A percentile compares a stretch with the other conserved stretches of the same genome.
These are phyloP conservation scores for Scomberomorus guttatus DNA, from an alignment of 2,797 vertebrate species.

Conservation along the genomic window DNA sequence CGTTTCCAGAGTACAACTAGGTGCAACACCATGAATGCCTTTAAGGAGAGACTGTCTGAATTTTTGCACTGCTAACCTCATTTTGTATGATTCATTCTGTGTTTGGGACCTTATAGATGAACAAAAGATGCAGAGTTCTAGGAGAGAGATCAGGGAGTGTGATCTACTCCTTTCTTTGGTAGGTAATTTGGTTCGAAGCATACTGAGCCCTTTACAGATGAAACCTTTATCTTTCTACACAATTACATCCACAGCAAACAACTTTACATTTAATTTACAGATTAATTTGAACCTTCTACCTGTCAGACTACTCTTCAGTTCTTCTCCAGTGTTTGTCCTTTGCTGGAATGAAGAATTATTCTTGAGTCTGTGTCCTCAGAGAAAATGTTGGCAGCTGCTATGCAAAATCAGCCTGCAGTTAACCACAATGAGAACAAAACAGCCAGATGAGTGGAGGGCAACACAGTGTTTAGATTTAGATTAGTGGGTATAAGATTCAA, in stretches of 20 bases:
- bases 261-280: neutral
- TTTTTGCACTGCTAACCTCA: too few relatives aligned
- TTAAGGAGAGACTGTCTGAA: too few relatives aligned
- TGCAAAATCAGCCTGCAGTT: constrained; percentile 21
- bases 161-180: too few relatives aligned
- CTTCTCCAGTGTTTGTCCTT: neutral
- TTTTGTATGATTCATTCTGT: too few relatives aligned
- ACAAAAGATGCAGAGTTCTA: too few relatives aligned
- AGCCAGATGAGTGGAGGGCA: constrained; percentile 38
- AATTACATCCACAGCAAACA: neutral
- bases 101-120: too few relatives aligned
- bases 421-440: constrained; percentile 22
- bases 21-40: too few relatives aligned
- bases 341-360: neutral
- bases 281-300: neutral
- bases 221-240: too few relatives aligned
- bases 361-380: constrained; percentile 5
- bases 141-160: too few relatives aligned
- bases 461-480: constrained; percentile 42
- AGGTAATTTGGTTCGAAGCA: too few relatives aligned
- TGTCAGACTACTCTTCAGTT: neutral
- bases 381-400: constrained; percentile 22
- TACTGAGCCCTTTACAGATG: too few relatives aligned
- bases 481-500: constrained; percentile 37
- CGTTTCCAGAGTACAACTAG: too few relatives aligned